These are phyloP conservation scores for Elaphurus davidianus DNA, from an alignment of 2,113 vertebrate genomes.

Conservation along the genomic window DNA sequence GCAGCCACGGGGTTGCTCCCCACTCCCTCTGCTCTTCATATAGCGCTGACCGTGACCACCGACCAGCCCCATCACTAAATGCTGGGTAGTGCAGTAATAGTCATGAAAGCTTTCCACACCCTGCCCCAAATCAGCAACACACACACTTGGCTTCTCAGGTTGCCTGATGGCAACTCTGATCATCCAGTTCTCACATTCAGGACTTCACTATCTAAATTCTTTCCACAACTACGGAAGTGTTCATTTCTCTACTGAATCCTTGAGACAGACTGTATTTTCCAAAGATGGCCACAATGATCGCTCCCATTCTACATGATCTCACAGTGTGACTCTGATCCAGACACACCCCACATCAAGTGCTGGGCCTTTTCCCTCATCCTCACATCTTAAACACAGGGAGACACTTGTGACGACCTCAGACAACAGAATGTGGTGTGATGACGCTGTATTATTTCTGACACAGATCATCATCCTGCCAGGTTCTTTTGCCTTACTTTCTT, in stretches of 20 bases:
- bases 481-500: background rate
- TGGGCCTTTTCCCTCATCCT: background rate
- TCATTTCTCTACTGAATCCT: background rate
- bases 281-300: background rate
- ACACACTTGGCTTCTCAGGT: background rate
- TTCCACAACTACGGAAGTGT: background rate
- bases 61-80: background rate
- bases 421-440: background rate
- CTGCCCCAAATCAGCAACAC: no score
- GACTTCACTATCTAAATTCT: background rate
- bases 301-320: background rate
- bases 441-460: background rate
- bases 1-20: no score
- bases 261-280: no score
- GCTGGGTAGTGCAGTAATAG: background rate
- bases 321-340: background rate
- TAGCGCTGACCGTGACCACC: fast-evolving
- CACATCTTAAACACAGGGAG: background rate
- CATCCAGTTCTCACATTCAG: background rate
- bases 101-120: background rate
- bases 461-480: background rate
- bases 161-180: background rate
- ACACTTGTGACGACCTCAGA: background rate
- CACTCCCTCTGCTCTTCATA: background rate
- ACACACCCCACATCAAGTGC: background rate